Conservation (phyloP, 2,888 invertebrate species). For the Acanthosepion lycidas region DNA sequence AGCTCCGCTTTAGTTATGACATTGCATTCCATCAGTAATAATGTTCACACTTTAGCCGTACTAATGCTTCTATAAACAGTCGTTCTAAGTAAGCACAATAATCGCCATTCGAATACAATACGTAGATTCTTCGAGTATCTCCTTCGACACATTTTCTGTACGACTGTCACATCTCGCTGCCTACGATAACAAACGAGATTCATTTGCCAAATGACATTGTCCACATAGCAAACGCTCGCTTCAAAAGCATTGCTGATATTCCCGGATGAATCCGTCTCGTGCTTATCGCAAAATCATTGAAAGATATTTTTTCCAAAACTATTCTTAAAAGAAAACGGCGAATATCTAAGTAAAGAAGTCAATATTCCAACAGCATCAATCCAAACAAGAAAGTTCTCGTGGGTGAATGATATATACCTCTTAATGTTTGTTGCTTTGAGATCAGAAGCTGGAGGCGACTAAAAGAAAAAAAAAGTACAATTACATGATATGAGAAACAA, state of each 20-base stretch:
- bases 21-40: neutral
- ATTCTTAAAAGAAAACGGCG: no score
- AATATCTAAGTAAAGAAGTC: no score
- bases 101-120: neutral
- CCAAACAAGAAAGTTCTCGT: no score
- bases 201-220: neutral
- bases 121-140: neutral
- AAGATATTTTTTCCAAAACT: neutral
- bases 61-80: neutral
- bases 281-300: conserved; percentile 4
- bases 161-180: neutral
- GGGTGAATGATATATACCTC: no score
- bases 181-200: no score
- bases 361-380: no score
- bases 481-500: no score
- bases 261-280: neutral
- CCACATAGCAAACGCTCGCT: neutral
- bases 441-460: no score
- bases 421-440: no score
- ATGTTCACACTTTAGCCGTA: neutral
- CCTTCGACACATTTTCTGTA: neutral
- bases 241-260: neutral
- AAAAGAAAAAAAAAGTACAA: no score
- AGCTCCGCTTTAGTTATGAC: neutral
- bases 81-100: neutral